These are phyloP conservation scores for Craseonycteris thonglongyai DNA, from an alignment of 2,113 vertebrate species.

Conservation along the genomic window DNA sequence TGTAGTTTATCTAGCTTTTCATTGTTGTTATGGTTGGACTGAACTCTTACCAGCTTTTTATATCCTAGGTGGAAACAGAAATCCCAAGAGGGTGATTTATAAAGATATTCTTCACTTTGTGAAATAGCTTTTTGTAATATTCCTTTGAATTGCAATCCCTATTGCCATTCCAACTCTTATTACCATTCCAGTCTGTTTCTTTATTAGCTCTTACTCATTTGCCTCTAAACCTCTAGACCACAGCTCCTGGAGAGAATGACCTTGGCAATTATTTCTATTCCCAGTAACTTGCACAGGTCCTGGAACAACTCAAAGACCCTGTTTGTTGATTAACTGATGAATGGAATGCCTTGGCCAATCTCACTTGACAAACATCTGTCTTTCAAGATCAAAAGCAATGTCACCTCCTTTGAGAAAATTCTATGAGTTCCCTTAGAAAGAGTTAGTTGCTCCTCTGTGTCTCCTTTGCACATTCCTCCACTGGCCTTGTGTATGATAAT, in stretches of 20 bases:
- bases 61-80: background rate
- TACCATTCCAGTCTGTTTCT: background rate
- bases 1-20: background rate
- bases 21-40: background rate
- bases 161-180: background rate
- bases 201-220: background rate
- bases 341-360: background rate
- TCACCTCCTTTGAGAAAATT: background rate
- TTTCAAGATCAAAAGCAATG: conserved; percentile 26
- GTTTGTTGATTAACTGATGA: conserved; percentile 16
- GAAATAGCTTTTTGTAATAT: background rate
- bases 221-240: background rate
- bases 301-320: background rate
- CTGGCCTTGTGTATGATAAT: background rate
- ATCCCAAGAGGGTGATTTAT: background rate
- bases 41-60: background rate
- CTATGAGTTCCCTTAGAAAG: background rate
- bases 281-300: background rate
- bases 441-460: background rate
- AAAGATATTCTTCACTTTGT: background rate
- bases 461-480: background rate
- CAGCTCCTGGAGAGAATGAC: background rate
- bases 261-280: background rate
- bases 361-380: background rate
- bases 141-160: background rate